These are phyloP conservation scores for Podiceps cristatus DNA, from an alignment of 2,113 vertebrate species.

Conservation along the genomic window DNA sequence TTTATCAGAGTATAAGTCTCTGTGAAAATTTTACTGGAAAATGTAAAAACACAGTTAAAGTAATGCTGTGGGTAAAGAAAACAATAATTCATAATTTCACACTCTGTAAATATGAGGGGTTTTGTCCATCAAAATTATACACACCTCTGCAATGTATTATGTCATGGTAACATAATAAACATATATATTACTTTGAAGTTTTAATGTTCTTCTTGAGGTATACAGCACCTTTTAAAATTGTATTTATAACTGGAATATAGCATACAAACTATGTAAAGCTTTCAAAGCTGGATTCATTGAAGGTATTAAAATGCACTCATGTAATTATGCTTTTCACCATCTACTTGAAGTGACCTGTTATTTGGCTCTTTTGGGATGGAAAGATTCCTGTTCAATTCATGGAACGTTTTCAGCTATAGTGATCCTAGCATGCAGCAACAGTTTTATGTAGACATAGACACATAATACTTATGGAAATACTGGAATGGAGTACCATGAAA, in stretches of 20 bases:
- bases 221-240: slow-evolving; percentile 53
- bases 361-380: slow-evolving; percentile 71
- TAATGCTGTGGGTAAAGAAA: slow-evolving; percentile 49
- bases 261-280: slow-evolving; percentile 69
- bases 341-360: slow-evolving; percentile 55
- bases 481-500: slow-evolving; percentile 66
- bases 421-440: slow-evolving; percentile 44
- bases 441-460: slow-evolving; percentile 62
- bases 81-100: slow-evolving; percentile 47
- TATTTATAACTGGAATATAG: slow-evolving; percentile 59
- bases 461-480: slow-evolving; percentile 74
- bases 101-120: neutral
- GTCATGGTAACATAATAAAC: slow-evolving; percentile 51
- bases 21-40: slow-evolving; percentile 41
- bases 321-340: slow-evolving; percentile 69
- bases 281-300: slow-evolving; percentile 66
- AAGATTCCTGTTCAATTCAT: slow-evolving; percentile 64
- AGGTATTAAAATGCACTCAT: slow-evolving; percentile 55
- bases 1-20: neutral
- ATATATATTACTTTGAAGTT: slow-evolving; percentile 53
- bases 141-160: neutral
- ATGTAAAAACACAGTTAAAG: slow-evolving; percentile 41
- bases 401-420: slow-evolving; percentile 63
- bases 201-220: slow-evolving; percentile 61
- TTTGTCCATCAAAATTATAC: slow-evolving; percentile 8